Evolutionary conservation across 1,140 invertebrate genomes (phyloP), one percentile per base, ranked within the genome.

Genomic region (Bicyclus anynana): DNA sequence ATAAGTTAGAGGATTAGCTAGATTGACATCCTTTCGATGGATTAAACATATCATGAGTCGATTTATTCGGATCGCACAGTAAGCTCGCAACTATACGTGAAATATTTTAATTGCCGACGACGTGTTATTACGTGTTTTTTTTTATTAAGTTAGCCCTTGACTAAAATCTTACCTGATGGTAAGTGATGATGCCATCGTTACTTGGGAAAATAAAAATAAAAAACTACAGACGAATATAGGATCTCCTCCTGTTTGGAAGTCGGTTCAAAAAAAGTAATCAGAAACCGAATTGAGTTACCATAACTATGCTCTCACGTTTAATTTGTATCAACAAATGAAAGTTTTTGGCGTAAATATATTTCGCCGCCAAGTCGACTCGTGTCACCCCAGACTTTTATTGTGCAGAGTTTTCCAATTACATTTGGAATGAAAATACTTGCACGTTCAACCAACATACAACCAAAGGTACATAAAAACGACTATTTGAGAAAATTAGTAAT

Each of bases 321-420:
- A 40, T 40, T 16, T 12, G 13, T 35, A 13, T 35, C 33, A 40
- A 40, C n/a, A 40, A 40, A 40, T 40, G 37, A 40, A 40, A 40
- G 10, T 40, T 40, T n/a, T 10, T 2, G 37, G 13, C 14, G 37
- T 40, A 40, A 40, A 46, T 29, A 29, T 53, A 20, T 53, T 29
- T 29, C 27, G 38, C 59, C 62, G 67, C 57, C 67, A 67, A 69
- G 64, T 59, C 61, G 59, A 53, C 63, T 68, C 61, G 65, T 58
- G 74, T 77, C 72, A 74, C 72, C 72, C 66, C 65, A 61, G 63
- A 56, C 63, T 73, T 74, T 80, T 75, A 80, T 75, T 80, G 74
- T 72, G 68, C 66, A 67, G 63, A 72, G 67, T 74, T 75, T 80
- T 80, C 67, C 77, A 80, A 80, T 80, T 80, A 77, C 72, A 75